These are phyloP conservation scores for Paratrypauchen microcephalus DNA, from an alignment of 2,797 vertebrate genomes.

Conservation along the genomic window DNA sequence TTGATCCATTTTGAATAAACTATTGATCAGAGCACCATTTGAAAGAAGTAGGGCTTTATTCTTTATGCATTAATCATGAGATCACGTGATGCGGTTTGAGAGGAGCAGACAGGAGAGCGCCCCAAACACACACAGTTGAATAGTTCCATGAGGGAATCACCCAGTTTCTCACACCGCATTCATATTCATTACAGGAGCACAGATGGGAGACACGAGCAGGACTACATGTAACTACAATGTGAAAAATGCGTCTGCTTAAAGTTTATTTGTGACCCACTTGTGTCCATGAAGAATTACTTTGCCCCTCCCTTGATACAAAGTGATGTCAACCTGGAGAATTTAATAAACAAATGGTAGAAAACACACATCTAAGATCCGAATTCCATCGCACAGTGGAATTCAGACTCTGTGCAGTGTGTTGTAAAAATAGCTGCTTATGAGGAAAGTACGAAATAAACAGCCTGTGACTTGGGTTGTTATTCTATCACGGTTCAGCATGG, in stretches of 20 bases:
- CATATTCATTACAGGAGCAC: slow-evolving; percentile 43
- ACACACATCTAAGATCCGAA: no score
- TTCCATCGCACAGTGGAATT: no score
- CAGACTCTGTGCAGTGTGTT: no score
- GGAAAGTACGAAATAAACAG: no score
- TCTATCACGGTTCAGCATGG: no score
- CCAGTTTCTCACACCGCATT: slow-evolving; percentile 25
- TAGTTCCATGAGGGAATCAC: slow-evolving; percentile 10
- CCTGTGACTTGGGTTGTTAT: no score
- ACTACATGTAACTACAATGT: slow-evolving; percentile 18
- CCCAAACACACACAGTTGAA: slow-evolving; percentile 9
- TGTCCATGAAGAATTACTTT: slow-evolving; percentile 17
- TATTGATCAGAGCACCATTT: slow-evolving; percentile 1
- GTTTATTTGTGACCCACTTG: slow-evolving; percentile 14
- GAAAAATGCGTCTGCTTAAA: slow-evolving; percentile 16
- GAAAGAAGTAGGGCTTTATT: neutral
- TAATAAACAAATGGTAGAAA: neutral
- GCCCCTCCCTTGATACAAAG: slow-evolving; percentile 8
- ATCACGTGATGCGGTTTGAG: slow-evolving; percentile 2
- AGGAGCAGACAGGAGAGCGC: neutral
- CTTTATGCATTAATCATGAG: slow-evolving; percentile 13
- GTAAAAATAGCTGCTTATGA: no score
- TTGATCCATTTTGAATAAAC: slow-evolving; percentile 1
- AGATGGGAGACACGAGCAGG: slow-evolving; percentile 27
- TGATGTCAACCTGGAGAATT: neutral